Conservation (phyloP, 2,113 vertebrate genomes). For the Chionomys nivalis region DNA sequence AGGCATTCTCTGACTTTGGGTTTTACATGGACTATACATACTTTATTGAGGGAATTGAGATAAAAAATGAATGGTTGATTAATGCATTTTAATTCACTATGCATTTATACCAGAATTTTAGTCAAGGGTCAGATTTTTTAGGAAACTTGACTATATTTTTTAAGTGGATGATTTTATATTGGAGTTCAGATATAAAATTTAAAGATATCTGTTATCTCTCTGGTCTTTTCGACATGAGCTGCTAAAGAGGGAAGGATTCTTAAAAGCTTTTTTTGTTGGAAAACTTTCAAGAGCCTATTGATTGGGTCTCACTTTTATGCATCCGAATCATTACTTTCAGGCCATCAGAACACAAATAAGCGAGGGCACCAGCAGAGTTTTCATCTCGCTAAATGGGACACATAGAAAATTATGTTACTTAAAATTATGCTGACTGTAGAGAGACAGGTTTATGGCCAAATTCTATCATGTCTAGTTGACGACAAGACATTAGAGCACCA, state of each 20-base stretch:
- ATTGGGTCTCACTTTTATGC: slow-evolving; percentile 49
- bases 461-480: slow-evolving; percentile 17
- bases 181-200: slow-evolving; percentile 3
- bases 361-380: background rate
- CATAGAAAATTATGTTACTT: slow-evolving; percentile 48
- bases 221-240: background rate
- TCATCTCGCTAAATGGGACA: slow-evolving; percentile 52
- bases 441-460: slow-evolving; percentile 40
- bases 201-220: background rate
- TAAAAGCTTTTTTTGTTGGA: slow-evolving; percentile 54
- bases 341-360: slow-evolving; percentile 26
- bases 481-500: slow-evolving; percentile 13
- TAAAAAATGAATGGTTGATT: background rate
- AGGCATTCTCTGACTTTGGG: background rate
- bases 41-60: background rate
- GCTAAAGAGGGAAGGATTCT: background rate
- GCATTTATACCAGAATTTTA: slow-evolving; percentile 14
- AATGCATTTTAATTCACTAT: background rate
- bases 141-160: background rate
- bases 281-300: slow-evolving; percentile 49
- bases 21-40: background rate
- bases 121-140: slow-evolving; percentile 7
- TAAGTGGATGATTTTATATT: background rate
- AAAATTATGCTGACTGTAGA: slow-evolving; percentile 33
- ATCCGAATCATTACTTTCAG: slow-evolving; percentile 68